These are phyloP conservation scores for Pithys albifrons DNA, from an alignment of 2,113 vertebrate genomes.

Conservation along the genomic window DNA sequence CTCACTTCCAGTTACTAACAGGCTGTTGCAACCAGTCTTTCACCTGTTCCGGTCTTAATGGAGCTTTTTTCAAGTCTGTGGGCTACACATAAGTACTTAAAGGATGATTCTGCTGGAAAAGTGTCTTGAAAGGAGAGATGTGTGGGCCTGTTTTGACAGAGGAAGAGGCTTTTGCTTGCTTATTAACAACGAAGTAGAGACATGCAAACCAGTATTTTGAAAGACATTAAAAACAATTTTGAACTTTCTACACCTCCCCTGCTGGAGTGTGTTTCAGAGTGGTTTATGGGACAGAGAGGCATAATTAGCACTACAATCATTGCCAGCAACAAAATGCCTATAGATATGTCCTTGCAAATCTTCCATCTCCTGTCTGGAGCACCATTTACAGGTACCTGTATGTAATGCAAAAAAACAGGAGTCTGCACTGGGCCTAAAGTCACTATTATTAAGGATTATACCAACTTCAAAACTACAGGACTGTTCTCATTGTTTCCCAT, in stretches of 20 bases:
- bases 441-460: not conserved
- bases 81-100: not conserved
- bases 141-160: constrained; percentile 17
- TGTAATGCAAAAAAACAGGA: not conserved
- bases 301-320: not conserved
- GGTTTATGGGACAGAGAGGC: not conserved
- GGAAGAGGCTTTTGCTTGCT: not conserved
- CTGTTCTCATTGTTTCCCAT: not conserved
- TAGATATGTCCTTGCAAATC: not conserved
- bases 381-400: not conserved
- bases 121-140: not conserved
- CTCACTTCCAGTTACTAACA: not conserved
- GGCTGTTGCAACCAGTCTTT: not conserved
- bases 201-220: not conserved
- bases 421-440: not conserved
- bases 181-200: not conserved
- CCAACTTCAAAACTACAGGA: not conserved
- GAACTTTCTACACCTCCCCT: not conserved
- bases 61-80: not conserved
- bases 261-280: not conserved
- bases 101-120: not conserved
- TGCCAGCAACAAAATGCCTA: not conserved
- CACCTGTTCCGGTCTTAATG: not conserved
- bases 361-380: not conserved
- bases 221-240: not conserved